Conservation (phyloP, 2,113 vertebrate species). For the Chascanopsetta lugubris region DNA sequence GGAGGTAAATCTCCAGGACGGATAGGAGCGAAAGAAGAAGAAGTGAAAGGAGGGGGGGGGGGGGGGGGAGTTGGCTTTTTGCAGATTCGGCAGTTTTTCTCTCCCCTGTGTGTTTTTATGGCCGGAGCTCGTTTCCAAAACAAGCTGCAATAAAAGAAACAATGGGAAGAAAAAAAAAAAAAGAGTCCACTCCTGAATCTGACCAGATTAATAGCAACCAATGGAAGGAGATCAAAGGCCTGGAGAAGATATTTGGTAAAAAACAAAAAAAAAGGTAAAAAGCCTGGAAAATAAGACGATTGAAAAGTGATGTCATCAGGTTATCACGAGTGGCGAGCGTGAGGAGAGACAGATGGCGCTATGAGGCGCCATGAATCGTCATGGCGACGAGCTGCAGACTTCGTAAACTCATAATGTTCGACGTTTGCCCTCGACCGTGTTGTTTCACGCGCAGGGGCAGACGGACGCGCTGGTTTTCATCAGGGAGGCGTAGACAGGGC, state of each 20-base stretch:
- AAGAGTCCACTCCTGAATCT: constrained; percentile 44
- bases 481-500: background rate
- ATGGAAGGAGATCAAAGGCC: constrained; percentile 33
- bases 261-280: constrained; percentile 11
- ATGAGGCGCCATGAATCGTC: background rate
- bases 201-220: constrained; percentile 37
- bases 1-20: constrained; percentile 24
- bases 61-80: constrained; percentile 15
- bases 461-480: background rate
- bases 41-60: constrained; percentile 18
- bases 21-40: constrained; percentile 25
- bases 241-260: constrained; percentile 39
- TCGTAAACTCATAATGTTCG: background rate
- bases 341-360: constrained; percentile 36
- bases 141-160: constrained; percentile 33
- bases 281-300: constrained; percentile 3
- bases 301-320: constrained; percentile 35
- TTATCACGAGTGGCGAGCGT: constrained; percentile 6
- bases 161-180: constrained; percentile 57
- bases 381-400: constrained; percentile 12
- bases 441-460: constrained; percentile 1
- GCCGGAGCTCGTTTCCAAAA: constrained; percentile 35
- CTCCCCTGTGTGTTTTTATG: constrained; percentile 25
- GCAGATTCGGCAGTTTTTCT: constrained; percentile 11
- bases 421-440: constrained; percentile 2